These are phyloP conservation scores for Cyclura pinguis DNA, from an alignment of 2,797 vertebrate species.

Conservation along the genomic window DNA sequence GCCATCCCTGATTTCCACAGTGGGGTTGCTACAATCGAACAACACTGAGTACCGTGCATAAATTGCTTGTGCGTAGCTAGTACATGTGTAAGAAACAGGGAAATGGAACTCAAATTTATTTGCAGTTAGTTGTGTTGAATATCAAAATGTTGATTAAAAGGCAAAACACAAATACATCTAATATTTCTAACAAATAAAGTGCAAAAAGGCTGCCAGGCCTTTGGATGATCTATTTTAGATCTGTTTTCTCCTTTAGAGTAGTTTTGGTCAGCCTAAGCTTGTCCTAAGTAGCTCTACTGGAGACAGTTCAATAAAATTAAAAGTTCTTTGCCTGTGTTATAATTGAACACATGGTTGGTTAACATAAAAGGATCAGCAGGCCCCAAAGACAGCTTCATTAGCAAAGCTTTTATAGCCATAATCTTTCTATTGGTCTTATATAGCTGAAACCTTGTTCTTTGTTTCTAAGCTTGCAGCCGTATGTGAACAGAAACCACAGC, in stretches of 20 bases:
- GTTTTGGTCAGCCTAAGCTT: too few relatives aligned
- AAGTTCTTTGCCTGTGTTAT: background rate
- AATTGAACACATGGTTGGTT: background rate
- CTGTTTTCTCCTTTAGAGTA: background rate
- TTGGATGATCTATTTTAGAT: background rate
- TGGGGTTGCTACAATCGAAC: background rate
- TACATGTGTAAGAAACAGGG: background rate
- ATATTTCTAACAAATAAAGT: background rate
- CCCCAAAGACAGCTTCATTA: background rate
- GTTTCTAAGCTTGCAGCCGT: background rate
- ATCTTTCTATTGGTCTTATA: background rate
- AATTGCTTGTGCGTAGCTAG: background rate
- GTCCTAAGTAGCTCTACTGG: background rate
- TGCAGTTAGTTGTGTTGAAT: background rate
- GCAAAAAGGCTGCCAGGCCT: background rate
- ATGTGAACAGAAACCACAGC: background rate
- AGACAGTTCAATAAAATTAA: background rate
- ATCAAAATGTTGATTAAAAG: background rate
- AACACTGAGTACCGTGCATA: background rate
- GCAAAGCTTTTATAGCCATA: background rate
- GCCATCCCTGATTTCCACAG: background rate
- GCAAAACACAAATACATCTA: background rate
- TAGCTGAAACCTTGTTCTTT: slow-evolving; percentile 18
- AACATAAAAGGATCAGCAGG: background rate
- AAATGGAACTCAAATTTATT: background rate